Percentiles rank a stretch among this genome's conserved stretches.
Conservation (phyloP, 2,888 invertebrate species). For the Heteromyza rotundicornis region DNA sequence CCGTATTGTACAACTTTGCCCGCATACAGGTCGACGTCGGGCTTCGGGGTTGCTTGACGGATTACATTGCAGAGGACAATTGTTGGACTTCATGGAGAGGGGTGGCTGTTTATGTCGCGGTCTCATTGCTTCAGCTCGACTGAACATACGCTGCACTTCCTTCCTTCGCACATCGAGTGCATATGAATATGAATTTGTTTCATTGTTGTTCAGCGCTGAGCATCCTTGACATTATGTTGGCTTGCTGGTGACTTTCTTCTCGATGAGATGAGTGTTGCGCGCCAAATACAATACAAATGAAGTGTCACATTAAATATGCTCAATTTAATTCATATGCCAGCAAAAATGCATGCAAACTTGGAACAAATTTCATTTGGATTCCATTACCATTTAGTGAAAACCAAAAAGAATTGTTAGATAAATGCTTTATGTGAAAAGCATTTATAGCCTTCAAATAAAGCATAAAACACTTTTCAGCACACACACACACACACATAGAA, state of each 20-base stretch:
- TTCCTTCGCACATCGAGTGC: conserved; percentile 34
- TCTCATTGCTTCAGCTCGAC: conserved; percentile 56
- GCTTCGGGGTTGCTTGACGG: conserved; percentile 37
- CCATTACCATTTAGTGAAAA: too few relatives aligned
- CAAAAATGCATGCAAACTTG: conserved; percentile 26
- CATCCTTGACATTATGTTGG: conserved; percentile 59
- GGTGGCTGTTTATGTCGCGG: conserved; percentile 45
- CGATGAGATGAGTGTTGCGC: too few relatives aligned
- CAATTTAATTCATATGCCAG: conserved; percentile 50
- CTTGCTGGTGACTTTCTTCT: conserved; percentile 38
- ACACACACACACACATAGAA: not conserved
- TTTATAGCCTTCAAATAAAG: too few relatives aligned
- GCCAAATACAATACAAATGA: not conserved
- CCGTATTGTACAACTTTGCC: conserved; percentile 58
- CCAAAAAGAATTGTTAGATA: too few relatives aligned
- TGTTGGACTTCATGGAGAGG: conserved; percentile 7
- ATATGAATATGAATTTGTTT: conserved; percentile 40
- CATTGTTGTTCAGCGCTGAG: conserved; percentile 27
- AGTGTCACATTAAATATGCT: conserved; percentile 43
- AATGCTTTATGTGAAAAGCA: too few relatives aligned
- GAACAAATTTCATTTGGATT: too few relatives aligned
- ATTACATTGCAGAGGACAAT: conserved; percentile 14
- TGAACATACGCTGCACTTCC: conserved; percentile 58
- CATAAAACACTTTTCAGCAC: too few relatives aligned
- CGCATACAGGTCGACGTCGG: not conserved